Evolutionary conservation across 2,113 vertebrate genomes (phyloP).

Genomic region (Ondatra zibethicus): DNA sequence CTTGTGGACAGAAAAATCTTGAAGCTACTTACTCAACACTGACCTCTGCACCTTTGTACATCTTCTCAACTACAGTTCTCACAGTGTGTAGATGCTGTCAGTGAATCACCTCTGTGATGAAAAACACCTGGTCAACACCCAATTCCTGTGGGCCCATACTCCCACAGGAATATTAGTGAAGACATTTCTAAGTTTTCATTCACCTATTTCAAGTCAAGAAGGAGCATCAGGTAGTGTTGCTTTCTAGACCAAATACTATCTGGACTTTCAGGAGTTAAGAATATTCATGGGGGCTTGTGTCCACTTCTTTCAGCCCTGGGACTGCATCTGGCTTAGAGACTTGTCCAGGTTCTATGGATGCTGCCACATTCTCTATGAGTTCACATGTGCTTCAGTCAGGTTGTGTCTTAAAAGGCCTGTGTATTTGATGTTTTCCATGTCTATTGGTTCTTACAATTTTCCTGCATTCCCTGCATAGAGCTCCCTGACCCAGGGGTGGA

Average conservation of each 20-base stretch:
- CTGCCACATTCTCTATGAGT: not conserved
- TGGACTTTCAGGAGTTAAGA: not conserved
- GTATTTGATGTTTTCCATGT: not conserved
- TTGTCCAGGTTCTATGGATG: not conserved
- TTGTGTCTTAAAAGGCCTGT: not conserved
- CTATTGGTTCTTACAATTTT: not conserved
- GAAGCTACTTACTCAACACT: not conserved
- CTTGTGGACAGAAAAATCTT: not conserved
- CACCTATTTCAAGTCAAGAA: not conserved
- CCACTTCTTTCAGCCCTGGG: not conserved
- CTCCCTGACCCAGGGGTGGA: not conserved
- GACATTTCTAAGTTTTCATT: constrained; percentile 15
- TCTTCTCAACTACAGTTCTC: not conserved
- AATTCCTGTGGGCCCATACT: not conserved
- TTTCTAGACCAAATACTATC: not conserved
- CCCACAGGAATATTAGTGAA: not conserved
- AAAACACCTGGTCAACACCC: not conserved
- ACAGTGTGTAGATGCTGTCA: not conserved
- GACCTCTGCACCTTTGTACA: not conserved
- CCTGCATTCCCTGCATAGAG: not conserved
- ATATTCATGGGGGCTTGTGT: too few relatives aligned
- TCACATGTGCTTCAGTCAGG: not conserved
- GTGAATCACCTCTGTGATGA: not conserved
- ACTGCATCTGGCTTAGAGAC: not conserved
- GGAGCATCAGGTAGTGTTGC: not conserved